Conservation (phyloP, 1,140 invertebrate genomes). For the Dendrolimus kikuchii region DNA sequence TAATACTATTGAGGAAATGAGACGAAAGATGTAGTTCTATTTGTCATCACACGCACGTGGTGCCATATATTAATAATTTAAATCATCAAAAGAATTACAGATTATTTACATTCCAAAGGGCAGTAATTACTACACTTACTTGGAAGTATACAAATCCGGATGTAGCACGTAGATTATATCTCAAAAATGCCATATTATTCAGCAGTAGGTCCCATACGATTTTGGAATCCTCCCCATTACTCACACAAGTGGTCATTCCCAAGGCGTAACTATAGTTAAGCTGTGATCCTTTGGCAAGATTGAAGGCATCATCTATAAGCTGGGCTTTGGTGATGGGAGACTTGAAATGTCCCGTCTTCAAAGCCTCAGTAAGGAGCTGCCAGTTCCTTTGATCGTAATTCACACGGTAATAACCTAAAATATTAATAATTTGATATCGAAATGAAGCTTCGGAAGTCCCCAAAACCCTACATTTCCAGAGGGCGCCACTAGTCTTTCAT, state of each 20-base stretch:
- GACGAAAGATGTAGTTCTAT: too few species aligned
- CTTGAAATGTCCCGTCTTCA: slow-evolving; percentile 45
- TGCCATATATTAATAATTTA: too few species aligned
- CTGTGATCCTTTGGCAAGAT: slow-evolving; percentile 76
- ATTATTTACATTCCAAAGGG: too few species aligned
- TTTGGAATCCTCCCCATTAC: slow-evolving; percentile 73
- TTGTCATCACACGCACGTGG: too few species aligned
- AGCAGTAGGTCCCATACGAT: slow-evolving; percentile 74
- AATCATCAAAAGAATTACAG: too few species aligned
- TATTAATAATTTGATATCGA: slow-evolving; percentile 21
- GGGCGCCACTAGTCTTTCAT: too few species aligned
- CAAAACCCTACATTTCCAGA: too few species aligned
- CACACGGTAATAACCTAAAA: slow-evolving; percentile 80
- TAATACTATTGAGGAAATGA: too few species aligned
- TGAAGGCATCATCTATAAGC: slow-evolving; percentile 87
- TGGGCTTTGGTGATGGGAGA: slow-evolving; percentile 81
- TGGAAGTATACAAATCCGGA: slow-evolving; percentile 54
- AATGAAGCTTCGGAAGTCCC: too few species aligned
- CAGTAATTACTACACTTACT: slow-evolving; percentile 34
- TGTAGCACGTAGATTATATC: slow-evolving; percentile 42
- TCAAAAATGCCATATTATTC: slow-evolving; percentile 67
- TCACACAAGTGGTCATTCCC: slow-evolving; percentile 75
- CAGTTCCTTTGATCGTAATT: slow-evolving; percentile 83
- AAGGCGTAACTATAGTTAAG: slow-evolving; percentile 75
- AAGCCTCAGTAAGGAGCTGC: slow-evolving; percentile 74